Base-by-base conservation (phyloP, 2,888 invertebrate species). In the Tyria jacobaeae region DNA sequence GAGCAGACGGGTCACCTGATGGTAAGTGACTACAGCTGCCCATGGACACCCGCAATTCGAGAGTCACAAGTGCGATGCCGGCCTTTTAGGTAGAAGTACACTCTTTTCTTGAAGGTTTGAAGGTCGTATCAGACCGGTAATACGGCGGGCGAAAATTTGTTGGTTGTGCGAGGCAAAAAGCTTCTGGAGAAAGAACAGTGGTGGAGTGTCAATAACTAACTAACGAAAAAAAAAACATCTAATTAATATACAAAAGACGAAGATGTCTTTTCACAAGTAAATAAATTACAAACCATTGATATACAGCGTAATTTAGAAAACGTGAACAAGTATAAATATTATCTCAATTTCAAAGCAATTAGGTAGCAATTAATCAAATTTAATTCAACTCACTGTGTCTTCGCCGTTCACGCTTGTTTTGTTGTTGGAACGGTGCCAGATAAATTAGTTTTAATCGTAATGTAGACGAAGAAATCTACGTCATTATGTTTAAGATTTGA, bases 381-480 rank as follows among this genome's bases (percentile, higher is more conserved):
- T 44, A 71, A 69, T 75, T 73, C 58, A 48, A 57, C 62, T 62
- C 65, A 71, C 54, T 55, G 64, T 71, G 70, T 50, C 47, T 41
- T 52, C 50, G 50, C 64, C n/a, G 61, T 56, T 56, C 51, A 50
- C 17, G 44, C 25, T 57, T 54, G 56, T 57, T 68, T 69, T 54
- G 68, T 70, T 73, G 61, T 57, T 81, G 80, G 80, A 74, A 52
- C 44, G 37, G 44, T 17, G 74, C 79, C 81, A 81, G 76, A 77
- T 74, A 60, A 72, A 74, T 66, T 64, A 71, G 41, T 70, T 61
- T 56, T 21, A 17, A 24, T 71, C 53, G 50, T 41, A n/a, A 62
- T 65, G 55, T 57, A 61, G 65, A 34, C 51, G 47, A 49, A 58
- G 48, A 60, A 52, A 64, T 60, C 17, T 41, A 44, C 17, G 14